phyloP scores from a whole-genome alignment of 2,797 vertebrate genomes.

The Threskiornis aethiopicus region DNA sequence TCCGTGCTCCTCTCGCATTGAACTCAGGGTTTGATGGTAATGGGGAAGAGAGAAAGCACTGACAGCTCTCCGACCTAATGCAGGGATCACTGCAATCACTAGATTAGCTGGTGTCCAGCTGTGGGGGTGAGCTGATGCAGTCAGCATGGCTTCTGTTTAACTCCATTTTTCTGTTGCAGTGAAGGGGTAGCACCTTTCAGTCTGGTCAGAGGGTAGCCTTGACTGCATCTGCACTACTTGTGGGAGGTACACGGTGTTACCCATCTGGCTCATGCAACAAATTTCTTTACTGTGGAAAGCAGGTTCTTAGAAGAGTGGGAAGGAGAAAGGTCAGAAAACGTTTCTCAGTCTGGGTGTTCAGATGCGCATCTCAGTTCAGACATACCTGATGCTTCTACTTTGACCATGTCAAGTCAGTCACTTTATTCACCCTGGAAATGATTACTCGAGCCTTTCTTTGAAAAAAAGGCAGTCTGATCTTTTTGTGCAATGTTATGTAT shows the following conservation, averaged over 20 bases:
- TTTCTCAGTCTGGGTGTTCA: neutral
- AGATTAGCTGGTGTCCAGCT: neutral
- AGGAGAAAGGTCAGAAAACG: neutral
- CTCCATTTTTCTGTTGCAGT: neutral
- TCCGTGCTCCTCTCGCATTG: neutral
- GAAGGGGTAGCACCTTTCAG: neutral
- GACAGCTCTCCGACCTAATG: neutral
- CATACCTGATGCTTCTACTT: neutral
- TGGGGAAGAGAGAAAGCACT: neutral
- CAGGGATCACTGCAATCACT: neutral
- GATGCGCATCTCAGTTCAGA: neutral
- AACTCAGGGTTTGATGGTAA: neutral
- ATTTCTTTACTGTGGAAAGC: neutral
- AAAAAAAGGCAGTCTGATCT: neutral
- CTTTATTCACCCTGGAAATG: neutral
- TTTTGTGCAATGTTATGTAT: neutral
- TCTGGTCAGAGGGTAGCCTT: neutral
- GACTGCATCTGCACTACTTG: neutral
- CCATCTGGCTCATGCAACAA: neutral
- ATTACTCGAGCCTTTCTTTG: neutral
- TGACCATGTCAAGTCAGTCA: neutral
- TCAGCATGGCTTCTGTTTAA: neutral
- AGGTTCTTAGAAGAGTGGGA: neutral
- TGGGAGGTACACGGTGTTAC: neutral
- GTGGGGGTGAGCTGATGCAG: neutral